Evolutionary conservation across 2,113 vertebrate species (phyloP).

Genomic region (Crotophaga sulcirostris): DNA sequence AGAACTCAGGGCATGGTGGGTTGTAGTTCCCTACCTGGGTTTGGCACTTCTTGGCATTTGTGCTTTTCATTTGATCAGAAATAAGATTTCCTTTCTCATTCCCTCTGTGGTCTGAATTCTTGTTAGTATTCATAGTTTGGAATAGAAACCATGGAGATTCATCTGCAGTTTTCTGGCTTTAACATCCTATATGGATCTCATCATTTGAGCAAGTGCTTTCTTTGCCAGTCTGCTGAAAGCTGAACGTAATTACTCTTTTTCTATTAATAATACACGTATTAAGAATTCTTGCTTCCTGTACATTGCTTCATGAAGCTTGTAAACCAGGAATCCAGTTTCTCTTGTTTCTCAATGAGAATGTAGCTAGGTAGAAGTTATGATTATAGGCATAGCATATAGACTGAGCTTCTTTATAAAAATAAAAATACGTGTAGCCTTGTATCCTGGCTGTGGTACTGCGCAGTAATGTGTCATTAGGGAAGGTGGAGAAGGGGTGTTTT

Average conservation of each 20-base stretch:
- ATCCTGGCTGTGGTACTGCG: not conserved
- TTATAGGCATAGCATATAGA: not conserved
- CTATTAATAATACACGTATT: not conserved
- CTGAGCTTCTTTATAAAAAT: not conserved
- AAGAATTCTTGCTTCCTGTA: not conserved
- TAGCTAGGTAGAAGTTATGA: not conserved
- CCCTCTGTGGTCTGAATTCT: not conserved
- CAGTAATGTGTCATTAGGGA: not conserved
- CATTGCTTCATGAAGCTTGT: not conserved
- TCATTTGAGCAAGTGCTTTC: rapidly evolving
- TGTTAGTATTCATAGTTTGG: not conserved
- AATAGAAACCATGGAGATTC: not conserved
- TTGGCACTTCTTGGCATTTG: not conserved
- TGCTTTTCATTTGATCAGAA: not conserved
- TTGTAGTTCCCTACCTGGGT: not conserved
- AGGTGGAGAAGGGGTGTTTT: not conserved
- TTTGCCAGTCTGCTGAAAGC: not conserved
- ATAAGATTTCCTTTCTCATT: not conserved
- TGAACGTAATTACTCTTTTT: not conserved
- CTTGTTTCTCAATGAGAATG: not conserved
- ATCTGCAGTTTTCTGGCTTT: not conserved
- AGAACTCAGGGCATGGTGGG: not conserved
- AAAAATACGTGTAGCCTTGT: not conserved
- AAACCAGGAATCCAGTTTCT: not conserved
- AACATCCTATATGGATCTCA: not conserved